phyloP scores from a whole-genome alignment of 2,888 invertebrate species.

The Dasypogon diadema region DNA sequence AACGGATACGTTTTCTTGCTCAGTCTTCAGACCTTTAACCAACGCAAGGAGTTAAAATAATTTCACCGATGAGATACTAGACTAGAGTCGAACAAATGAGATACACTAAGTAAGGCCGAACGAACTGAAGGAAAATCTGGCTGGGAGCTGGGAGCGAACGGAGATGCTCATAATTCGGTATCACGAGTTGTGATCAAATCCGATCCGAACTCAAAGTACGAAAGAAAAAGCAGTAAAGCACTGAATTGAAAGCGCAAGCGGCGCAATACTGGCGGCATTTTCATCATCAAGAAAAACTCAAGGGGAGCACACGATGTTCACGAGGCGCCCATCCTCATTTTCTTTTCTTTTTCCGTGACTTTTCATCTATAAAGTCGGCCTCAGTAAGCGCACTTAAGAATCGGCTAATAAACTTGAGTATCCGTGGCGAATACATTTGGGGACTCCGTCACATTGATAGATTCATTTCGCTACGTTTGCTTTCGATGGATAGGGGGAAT shows the following conservation, averaged over 20 bases:
- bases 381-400: slow-evolving; percentile 24
- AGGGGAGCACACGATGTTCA: neutral
- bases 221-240: neutral
- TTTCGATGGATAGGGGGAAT: neutral
- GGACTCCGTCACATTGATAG: neutral
- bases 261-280: slow-evolving; percentile 2
- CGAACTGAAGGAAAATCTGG: slow-evolving; percentile 42
- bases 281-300: slow-evolving; percentile 14
- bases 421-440: slow-evolving; percentile 31
- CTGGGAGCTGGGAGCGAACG: too few relatives aligned
- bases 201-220: neutral
- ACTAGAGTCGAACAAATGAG: too few relatives aligned
- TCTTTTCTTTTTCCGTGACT: slow-evolving; percentile 27
- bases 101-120: neutral
- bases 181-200: neutral
- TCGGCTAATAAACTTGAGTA: slow-evolving; percentile 30
- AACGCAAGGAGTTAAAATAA: slow-evolving; percentile 8
- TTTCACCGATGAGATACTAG: neutral
- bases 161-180: neutral
- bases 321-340: slow-evolving; percentile 35
- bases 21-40: too few relatives aligned
- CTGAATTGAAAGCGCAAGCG: neutral
- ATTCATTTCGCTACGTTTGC: neutral
- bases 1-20: neutral
- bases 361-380: slow-evolving; percentile 33